Evolutionary conservation across 2,113 vertebrate species (phyloP), one percentile per base, ranked within the genome.

Genomic region (Axis porcinus): DNA sequence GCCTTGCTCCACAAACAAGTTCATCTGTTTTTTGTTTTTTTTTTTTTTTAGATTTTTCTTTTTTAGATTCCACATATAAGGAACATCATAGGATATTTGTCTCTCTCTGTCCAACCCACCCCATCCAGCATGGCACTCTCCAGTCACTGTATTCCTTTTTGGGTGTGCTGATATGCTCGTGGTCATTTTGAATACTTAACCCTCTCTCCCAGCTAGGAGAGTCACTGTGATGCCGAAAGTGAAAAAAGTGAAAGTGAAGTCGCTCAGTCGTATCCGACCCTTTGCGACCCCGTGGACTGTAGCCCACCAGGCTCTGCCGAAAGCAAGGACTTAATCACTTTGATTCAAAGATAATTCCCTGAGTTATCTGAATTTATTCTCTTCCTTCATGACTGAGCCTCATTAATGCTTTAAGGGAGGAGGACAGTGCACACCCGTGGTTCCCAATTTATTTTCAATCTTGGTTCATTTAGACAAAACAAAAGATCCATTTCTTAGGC

Each of bases 381-480:
- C 28, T 28, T 33, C 67, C 55, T 30, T 50, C 50, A n/a, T 43
- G 27, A 33, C 7, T 3, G 7, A 17, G 28, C n/a, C n/a, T 15
- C 36, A 30, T 27, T 8, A 36, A 33, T 19, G 40, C 21, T 19
- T 0, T 17, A 16, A 17, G 23, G 30, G 36, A 23, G 0, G 55
- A 21, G 28, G 60, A 16, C 7, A 9, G 27, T 3, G 30, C 10
- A 4, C 16, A 55, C 1, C 23, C 1, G 2, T 40, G 57, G 30
- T 47, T 23, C 55, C 13, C 57, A 55, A 78, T 50, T 47, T 45
- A 43, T 21, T 87, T 87, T 64, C 62, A 43, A 43, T 11, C 13
- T 45, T 45, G 27, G 9, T 43, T 54, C 74, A 28, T 17, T 67
- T 55, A 64, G 27, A 76, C 27, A 43, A 87, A 78, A 25, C 17